Evolutionary conservation across 2,113 vertebrate genomes (phyloP).

Genomic region (Eolophus roseicapilla): DNA sequence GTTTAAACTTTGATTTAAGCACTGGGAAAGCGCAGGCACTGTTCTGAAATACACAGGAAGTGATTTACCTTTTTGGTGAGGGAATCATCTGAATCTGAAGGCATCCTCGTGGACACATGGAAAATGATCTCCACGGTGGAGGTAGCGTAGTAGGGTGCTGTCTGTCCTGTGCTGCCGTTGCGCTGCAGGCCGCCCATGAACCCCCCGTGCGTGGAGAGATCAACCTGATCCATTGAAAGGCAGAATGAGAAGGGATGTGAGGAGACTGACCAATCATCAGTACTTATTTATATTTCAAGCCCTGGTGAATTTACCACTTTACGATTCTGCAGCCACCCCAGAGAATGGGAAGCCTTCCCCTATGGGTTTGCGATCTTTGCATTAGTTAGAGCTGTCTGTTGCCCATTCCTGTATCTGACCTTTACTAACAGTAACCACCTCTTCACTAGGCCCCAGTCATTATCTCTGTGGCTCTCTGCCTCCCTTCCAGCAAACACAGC

Average conservation of each 20-base stretch:
- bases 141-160: constrained; percentile 95
- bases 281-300: not conserved
- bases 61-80: constrained; percentile 92
- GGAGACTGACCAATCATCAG: not conserved
- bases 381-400: not conserved
- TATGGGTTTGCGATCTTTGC: not conserved
- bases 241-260: not conserved
- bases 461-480: not conserved
- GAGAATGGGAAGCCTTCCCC: not conserved
- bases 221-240: constrained; percentile 77
- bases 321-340: not conserved
- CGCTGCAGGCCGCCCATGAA: constrained; percentile 98
- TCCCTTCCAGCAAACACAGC: not conserved
- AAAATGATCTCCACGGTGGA: constrained; percentile 97
- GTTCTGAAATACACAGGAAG: not conserved
- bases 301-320: not conserved
- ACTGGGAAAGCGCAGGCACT: fast-evolving
- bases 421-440: not conserved
- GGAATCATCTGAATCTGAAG: constrained; percentile 90
- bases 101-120: constrained; percentile 98
- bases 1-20: not conserved
- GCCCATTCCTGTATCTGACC: not conserved
- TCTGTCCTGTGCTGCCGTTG: constrained; percentile 94
- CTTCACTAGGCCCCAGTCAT: not conserved
- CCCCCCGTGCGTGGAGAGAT: constrained; percentile 92